Base-by-base conservation (phyloP, 2,113 vertebrate genomes). In the Scortum barcoo region DNA sequence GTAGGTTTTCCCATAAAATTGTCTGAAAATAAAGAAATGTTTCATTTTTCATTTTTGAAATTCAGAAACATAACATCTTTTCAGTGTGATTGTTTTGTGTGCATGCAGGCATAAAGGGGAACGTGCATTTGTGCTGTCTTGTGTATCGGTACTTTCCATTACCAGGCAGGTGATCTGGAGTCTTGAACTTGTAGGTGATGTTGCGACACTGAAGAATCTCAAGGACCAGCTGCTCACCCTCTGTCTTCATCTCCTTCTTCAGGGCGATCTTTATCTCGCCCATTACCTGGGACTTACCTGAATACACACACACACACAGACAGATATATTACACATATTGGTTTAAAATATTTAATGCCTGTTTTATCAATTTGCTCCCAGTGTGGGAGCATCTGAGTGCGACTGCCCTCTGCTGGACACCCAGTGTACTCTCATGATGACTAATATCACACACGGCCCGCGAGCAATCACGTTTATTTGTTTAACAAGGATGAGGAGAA, bases 151-250 rank as follows among this genome's bases (percentile, higher is more conserved):
- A 7, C 40, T 40, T 76, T 72, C 28, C 12, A 19, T 44, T 97
- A 98, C 98, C 98, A 94, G 98, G 98, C 88, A 99, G 96, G 88
- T 99, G 97, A 94, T 99, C 98, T 54, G 98, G 97, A 92, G 96
- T 95, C 93, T 99, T 99, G 95, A 99, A 99, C 93, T 99, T 99
- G 92, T 98, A 99, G 83, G 98, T 99, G 89, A 99, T 99, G 92
- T 99, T 99, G 90, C 98, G 97, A 93, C 98, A 99, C 36, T 99
- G 98, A 76, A 99, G 97, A 54, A 99, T 98, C 95, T 99, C 98
- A 68, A 99, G 96, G 76, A 97, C 96, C 58, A 99, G 92, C 51
- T 99, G 96, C 81, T 99, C 98, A 28, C 98, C 98, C 83, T 99
- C 98, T 9, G 98, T 99, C 94, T 98, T 99, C 94, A 98, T 96